Base-by-base conservation (phyloP, 2,888 invertebrate species). In the Erebia palarica region DNA sequence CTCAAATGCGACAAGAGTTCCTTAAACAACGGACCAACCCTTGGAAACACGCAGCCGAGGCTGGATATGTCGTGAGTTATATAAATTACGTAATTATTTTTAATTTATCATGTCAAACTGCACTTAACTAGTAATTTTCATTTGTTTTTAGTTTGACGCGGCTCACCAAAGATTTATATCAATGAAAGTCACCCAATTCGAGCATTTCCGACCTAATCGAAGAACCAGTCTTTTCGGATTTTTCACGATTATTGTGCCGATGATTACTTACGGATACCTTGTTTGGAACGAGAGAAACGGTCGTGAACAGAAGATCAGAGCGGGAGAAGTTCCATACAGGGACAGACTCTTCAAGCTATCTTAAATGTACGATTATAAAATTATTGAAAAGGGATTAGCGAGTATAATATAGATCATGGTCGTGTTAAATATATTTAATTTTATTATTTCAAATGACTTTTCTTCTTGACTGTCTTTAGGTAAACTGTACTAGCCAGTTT, bases 131-230 rank as follows among this genome's bases (percentile, higher is more conserved):
- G 9, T 36, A 21, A 42, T 68, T 63, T 70, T 49, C 71, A 61
- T 81, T 79, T 78, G 76, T 69, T 95, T 95, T 77, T 89, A 98
- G 98, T 96, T 97, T 85, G 98, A 98, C 87, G 90, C 96, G n/a
- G 96, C 95, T 11, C 77, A 97, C 3, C 95, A 96, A 80, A 94
- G 97, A 68, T 97, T 95, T 82, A 91, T 95, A 82, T 94, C 97
- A 0, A 95, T 97, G 95, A 95, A 95, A 84, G 94, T 94, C 0
- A 94, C 94, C 9, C 89, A 94, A 66, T 94, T 92, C 75, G 95
- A 96, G 0, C 91, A 95, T 81, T 97, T 97, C 83, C 94, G 94
- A 81, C 95, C 97, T 0, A 96, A 94, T 44, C 88, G 90, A 1
- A 95, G 91, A 74, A 94, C 94, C 4, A 87, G 94, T 72, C 77